Conservation (phyloP, 2,797 vertebrate species). For the Halcyon chelicuti region DNA sequence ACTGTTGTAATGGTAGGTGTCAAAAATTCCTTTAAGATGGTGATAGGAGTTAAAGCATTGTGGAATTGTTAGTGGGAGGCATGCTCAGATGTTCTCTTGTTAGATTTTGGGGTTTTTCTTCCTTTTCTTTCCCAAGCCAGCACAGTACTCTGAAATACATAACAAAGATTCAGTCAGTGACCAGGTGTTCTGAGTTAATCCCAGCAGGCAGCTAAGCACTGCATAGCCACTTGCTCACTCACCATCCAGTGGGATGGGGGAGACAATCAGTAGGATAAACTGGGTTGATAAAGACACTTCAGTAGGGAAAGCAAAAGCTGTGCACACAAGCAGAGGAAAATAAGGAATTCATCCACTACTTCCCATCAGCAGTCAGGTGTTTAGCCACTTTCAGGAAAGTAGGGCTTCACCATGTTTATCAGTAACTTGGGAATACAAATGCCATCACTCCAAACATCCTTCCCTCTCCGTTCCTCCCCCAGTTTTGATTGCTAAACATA, state of each 20-base stretch:
- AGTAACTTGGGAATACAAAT: background rate
- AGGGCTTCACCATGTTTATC: background rate
- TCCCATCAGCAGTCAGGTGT: background rate
- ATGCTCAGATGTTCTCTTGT: background rate
- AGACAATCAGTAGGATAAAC: background rate
- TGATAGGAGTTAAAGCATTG: background rate
- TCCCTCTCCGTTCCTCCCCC: background rate
- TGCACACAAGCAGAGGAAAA: fast-evolving
- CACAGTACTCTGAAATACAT: background rate
- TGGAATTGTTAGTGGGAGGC: background rate
- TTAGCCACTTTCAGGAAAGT: background rate
- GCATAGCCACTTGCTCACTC: background rate
- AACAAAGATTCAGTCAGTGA: background rate
- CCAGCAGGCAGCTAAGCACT: background rate
- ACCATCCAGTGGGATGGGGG: fast-evolving
- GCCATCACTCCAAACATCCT: fast-evolving
- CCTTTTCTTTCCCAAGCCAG: background rate
- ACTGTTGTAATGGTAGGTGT: background rate
- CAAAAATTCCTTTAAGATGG: background rate
- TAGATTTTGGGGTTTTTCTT: background rate
- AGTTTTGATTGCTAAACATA: background rate
- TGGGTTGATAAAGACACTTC: background rate
- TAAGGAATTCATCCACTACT: background rate
- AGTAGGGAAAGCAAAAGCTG: background rate
- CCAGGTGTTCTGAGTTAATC: background rate